Base-by-base conservation (phyloP, 2,888 invertebrate species). In the Machimus rusticus region DNA sequence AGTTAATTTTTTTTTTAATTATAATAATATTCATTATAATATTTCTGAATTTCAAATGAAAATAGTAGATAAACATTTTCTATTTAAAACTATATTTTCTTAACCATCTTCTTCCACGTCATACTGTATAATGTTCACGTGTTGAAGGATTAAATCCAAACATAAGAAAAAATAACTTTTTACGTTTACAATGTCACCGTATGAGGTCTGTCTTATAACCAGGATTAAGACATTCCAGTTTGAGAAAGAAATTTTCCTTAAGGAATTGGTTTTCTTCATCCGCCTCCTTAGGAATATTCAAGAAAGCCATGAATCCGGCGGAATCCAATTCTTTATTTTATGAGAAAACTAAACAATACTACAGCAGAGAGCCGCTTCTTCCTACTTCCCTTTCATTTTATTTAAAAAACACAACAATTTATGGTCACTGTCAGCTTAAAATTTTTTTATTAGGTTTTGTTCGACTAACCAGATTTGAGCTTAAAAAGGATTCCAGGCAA, bases 391-490 rank as follows among this genome's bases (percentile, higher is more conserved):
- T 39, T 76, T 76, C 14, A 76, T 14, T 14, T 39, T 34, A 19
- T 76, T 28, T 76, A 81, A 81, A 81, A 81, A 34, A 55, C 14
- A 82, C n/a, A 34, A 57, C 34, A 82, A 82, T 82, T 82, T 82
- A 82, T 82, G 82, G 23, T 12, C 37, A 23, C 31, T 28, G 34
- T 74, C 31, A 34, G 66, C 57, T 82, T 82, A 82, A 46, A 14
- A 5, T 37, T 66, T 82, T 81, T 82, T 82, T 82, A 37, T 37
- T 39, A 82, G 39, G 9, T 66, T 82, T 82, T 82, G 82, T 82
- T 19, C 34, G n/a, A 57, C 57, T 82, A 82, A 82, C 82, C 19
- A 82, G 82, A 82, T 82, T 82, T 82, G 37, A 82, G 82, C 66
- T 82, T 82, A 82, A 66, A 82, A 82, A 82, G 82, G 82, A 82